Evolutionary conservation across 2,113 vertebrate species (phyloP).

Genomic region (Microcebus murinus): DNA sequence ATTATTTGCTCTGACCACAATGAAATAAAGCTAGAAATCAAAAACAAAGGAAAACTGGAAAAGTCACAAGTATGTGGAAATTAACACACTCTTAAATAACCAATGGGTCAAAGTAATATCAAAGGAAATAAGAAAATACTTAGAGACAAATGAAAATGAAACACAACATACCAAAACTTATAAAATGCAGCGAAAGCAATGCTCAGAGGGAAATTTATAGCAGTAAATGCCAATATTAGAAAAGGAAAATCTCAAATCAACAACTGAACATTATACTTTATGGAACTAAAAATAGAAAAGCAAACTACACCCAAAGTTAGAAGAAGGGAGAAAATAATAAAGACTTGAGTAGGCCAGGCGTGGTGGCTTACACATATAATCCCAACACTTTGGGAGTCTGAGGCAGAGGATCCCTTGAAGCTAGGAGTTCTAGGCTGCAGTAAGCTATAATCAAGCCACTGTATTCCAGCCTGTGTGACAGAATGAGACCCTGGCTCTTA

Average conservation of each 20-base stretch:
- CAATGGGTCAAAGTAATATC: not conserved
- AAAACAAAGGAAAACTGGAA: not conserved
- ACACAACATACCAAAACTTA: not conserved
- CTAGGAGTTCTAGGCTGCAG: too few relatives aligned
- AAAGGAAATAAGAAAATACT: constrained; percentile 35
- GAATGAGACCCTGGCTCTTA: too few relatives aligned
- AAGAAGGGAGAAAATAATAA: not conserved
- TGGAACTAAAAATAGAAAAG: not conserved
- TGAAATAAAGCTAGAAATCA: not conserved
- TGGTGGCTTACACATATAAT: too few relatives aligned
- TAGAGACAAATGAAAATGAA: constrained; percentile 32
- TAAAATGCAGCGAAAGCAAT: not conserved
- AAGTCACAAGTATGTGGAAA: constrained; percentile 30
- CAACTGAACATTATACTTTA: not conserved
- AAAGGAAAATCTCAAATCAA: constrained; percentile 33
- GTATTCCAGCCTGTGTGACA: too few relatives aligned
- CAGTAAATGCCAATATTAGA: not conserved
- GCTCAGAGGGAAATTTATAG: constrained; percentile 33
- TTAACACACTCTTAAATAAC: not conserved
- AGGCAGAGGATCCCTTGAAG: too few relatives aligned
- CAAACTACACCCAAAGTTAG: not conserved
- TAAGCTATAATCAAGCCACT: too few relatives aligned
- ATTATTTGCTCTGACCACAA: not conserved
- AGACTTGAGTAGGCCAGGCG: not conserved
- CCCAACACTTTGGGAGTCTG: too few relatives aligned